Conservation (phyloP, 2,113 vertebrate species). For the Anoplopoma fimbria region DNA sequence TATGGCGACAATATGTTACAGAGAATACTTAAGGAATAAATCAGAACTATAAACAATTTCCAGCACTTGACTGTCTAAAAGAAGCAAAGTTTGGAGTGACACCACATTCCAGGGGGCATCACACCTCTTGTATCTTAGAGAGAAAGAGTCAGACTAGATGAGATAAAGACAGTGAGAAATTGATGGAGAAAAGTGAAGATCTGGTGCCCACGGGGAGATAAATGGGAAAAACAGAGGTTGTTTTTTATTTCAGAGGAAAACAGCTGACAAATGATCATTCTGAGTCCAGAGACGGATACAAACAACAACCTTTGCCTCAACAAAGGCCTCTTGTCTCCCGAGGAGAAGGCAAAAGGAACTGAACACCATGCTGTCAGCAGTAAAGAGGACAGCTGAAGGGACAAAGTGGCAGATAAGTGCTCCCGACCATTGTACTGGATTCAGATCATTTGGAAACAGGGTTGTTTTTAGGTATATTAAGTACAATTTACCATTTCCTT, state of each 20-base stretch:
- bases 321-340: slow-evolving; percentile 37
- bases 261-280: slow-evolving; percentile 38
- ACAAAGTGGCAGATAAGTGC: slow-evolving; percentile 38
- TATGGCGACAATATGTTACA: not conserved
- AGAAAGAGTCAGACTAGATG: slow-evolving; percentile 1
- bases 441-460: slow-evolving; percentile 11
- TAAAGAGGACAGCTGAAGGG: slow-evolving; percentile 28
- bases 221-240: not conserved
- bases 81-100: not conserved
- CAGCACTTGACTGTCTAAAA: slow-evolving; percentile 9
- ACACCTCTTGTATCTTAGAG: not conserved
- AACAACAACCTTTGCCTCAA: slow-evolving; percentile 46
- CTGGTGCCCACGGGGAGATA: slow-evolving; percentile 15
- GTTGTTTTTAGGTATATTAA: not conserved
- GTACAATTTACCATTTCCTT: slow-evolving; percentile 16
- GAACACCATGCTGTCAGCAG: slow-evolving; percentile 37
- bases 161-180: slow-evolving; percentile 18
- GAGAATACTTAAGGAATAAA: not conserved
- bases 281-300: slow-evolving; percentile 36
- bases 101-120: slow-evolving; percentile 13
- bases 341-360: slow-evolving; percentile 29
- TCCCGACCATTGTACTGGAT: slow-evolving; percentile 1
- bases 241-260: slow-evolving; percentile 33
- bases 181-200: slow-evolving; percentile 16
- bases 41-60: slow-evolving; percentile 18